Base-by-base conservation (phyloP, 2,113 vertebrate genomes). In the Typhlomys cinereus region DNA sequence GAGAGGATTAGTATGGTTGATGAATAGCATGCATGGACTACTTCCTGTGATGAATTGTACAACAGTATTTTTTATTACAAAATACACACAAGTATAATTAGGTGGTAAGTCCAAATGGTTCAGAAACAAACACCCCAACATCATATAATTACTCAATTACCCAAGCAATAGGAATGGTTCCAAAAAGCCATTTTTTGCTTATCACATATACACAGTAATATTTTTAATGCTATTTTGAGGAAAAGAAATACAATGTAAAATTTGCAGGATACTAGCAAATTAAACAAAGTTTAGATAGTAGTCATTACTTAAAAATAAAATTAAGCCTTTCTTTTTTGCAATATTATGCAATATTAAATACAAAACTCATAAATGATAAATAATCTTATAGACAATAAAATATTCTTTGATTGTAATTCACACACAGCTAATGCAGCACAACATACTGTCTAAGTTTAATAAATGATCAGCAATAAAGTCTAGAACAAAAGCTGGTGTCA, bases 121-220 rank as follows among this genome's bases (percentile, higher is more conserved):
- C 46, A 86, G 75, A 79, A 96, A 95, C 54, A 96, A 97, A 46
- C 5, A 8, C 71, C 54, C 4, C 71, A 31, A 54, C 29, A 93
- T 36, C 91, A 13, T 73, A 95, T 34, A 96, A 92, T 94, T 96
- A 96, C 71, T 94, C 70, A 94, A 93, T 94, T 97, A 96, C 21
- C 52, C 64, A 5, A 93, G 41, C 91, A 52, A 95, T 62, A 95
- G 95, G 73, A 94, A 25, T 44, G 52, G 59, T 61, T 97, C 71
- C 75, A 86, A 74, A 74, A 93, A 93, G 76, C n/a, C 50, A 95
- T 90, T 96, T 44, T n/a, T 29, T 25, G 4, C 76, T 95, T 94
- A 96, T 78, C 59, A 92, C 80, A 95, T 66, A 94, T 36, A 95
- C 71, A 75, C 2, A 91, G 34, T 34, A 95, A 88, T 39, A 4